Percentiles rank a stretch among this genome's conserved stretches.
Conservation (phyloP, 2,797 vertebrate genomes). For the Chanos chanos region DNA sequence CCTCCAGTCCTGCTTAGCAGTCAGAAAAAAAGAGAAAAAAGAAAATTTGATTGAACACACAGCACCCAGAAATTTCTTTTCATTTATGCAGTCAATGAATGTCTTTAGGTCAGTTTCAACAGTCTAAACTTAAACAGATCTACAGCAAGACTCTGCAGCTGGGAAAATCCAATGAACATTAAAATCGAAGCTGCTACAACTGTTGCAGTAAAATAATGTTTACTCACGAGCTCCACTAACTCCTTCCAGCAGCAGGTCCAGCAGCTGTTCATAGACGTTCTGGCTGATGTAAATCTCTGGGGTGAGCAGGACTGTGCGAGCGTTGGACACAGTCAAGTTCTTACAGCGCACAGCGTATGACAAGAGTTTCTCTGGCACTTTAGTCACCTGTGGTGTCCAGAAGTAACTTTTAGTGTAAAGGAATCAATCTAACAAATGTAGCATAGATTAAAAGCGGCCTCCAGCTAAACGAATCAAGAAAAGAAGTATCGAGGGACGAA, state of each 20-base stretch:
- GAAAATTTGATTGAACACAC: too few relatives aligned
- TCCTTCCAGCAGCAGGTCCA: constrained; percentile 88
- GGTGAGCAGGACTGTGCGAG: constrained; percentile 88
- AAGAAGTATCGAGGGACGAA: not conserved
- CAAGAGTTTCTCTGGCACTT: constrained; percentile 93
- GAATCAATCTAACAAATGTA: too few relatives aligned
- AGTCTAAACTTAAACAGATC: too few relatives aligned
- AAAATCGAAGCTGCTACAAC: too few relatives aligned
- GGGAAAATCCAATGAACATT: too few relatives aligned
- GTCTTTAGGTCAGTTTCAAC: too few relatives aligned
- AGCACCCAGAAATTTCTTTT: too few relatives aligned
- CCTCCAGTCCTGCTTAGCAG: constrained; percentile 79
- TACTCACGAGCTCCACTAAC: constrained; percentile 84
- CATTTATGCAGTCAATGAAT: too few relatives aligned
- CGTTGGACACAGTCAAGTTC: constrained; percentile 85
- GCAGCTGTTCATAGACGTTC: constrained; percentile 88
- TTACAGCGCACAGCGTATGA: constrained; percentile 89
- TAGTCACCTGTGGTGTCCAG: constrained; percentile 78
- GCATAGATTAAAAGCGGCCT: too few relatives aligned
- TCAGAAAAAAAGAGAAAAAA: not conserved
- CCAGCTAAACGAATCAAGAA: not conserved
- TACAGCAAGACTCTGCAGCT: too few relatives aligned
- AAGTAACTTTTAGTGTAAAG: too few relatives aligned
- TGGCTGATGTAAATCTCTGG: constrained; percentile 94
- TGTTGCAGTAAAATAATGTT: not conserved